Conservation (phyloP, 2,797 vertebrate species). For the Otolemur crassicaudatus region DNA sequence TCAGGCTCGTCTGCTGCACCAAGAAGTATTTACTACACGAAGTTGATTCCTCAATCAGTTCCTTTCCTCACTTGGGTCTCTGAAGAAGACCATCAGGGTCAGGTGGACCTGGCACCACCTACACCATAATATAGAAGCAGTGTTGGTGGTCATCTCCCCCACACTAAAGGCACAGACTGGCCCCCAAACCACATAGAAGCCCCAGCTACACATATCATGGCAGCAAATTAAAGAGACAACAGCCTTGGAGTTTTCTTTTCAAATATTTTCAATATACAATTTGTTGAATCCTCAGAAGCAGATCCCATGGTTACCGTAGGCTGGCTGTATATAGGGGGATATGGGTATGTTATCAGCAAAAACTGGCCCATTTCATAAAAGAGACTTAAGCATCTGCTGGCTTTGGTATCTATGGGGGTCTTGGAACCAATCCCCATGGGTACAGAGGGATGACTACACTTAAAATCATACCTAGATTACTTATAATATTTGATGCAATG, state of each 20-base stretch:
- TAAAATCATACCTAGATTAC: not conserved
- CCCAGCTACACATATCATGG: fast-evolving
- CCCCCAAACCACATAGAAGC: not conserved
- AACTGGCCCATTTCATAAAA: not conserved
- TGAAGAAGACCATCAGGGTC: not conserved
- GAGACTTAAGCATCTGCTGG: not conserved
- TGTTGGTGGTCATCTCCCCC: not conserved
- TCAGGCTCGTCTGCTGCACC: not conserved
- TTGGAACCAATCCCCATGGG: not conserved
- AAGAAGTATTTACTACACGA: not conserved
- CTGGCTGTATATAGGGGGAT: not conserved
- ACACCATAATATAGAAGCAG: not conserved
- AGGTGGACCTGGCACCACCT: not conserved
- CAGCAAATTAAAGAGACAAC: not conserved
- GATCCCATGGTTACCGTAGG: not conserved
- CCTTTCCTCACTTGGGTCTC: not conserved
- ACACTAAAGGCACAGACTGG: not conserved
- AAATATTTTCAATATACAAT: not conserved
- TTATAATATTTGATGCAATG: not conserved
- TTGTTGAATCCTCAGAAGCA: not conserved
- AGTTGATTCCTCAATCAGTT: not conserved
- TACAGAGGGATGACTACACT: not conserved
- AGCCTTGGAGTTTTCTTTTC: not conserved
- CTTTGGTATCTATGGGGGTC: not conserved
- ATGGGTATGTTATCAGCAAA: not conserved